Conservation (phyloP, 1,140 invertebrate species). For the Centruroides sculpturatus region DNA sequence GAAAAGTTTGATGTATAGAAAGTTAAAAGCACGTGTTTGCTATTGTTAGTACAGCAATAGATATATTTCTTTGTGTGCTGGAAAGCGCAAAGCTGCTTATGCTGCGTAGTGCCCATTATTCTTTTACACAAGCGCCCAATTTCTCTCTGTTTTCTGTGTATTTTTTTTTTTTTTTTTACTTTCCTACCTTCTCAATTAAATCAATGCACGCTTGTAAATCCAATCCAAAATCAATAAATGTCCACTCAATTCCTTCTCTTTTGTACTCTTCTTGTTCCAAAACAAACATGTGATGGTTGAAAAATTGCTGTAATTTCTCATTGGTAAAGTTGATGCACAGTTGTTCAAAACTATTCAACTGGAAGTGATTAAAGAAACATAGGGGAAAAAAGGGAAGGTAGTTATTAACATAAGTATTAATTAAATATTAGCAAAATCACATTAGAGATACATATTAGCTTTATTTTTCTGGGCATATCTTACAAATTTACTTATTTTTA, state of each 20-base stretch:
- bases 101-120: too few relatives aligned
- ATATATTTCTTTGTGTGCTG: neutral
- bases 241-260: constrained; percentile 41
- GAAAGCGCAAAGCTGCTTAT: neutral
- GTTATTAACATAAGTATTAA: too few relatives aligned
- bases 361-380: neutral
- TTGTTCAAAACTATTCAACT: constrained; percentile 51
- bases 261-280: constrained; percentile 41
- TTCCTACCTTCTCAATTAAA: constrained; percentile 20
- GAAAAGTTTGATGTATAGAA: too few relatives aligned
- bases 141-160: neutral
- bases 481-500: too few relatives aligned
- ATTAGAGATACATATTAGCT: too few relatives aligned
- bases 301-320: constrained; percentile 50
- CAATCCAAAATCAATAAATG: constrained; percentile 44
- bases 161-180: neutral
- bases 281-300: constrained; percentile 46
- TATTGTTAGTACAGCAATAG: constrained; percentile 6
- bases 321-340: constrained; percentile 61
- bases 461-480: too few relatives aligned
- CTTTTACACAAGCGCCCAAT: too few relatives aligned
- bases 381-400: too few relatives aligned
- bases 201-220: constrained; percentile 33
- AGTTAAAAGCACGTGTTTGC: too few relatives aligned
- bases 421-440: too few relatives aligned